Base-by-base conservation (phyloP, 2,888 invertebrate genomes). In the Lacanobia oleracea region DNA sequence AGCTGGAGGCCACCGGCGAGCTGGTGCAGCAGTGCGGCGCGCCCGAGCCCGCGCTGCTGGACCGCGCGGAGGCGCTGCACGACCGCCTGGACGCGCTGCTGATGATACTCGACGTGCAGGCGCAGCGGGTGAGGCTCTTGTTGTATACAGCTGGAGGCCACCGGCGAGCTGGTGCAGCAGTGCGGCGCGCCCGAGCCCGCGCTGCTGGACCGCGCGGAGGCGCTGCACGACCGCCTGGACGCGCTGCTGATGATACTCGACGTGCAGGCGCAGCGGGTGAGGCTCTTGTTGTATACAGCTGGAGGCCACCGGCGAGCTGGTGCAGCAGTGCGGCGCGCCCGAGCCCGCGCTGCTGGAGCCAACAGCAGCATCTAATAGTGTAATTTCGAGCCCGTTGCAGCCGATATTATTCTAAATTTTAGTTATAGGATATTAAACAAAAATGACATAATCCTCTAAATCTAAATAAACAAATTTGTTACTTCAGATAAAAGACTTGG, bases 71-170 rank as follows among this genome's bases (percentile, higher is more conserved):
- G 91, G 96, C 96, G 87, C 97, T 73, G 68, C 68, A 97, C 85
- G 98, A 98, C 93, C 96, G 97, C 14, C 97, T 98, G 88, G 98
- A 98, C 91, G 98, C 98, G 67, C 95, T 98, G 64, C 96, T 96
- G 67, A 97, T 97, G 88, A 98, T 98, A 69, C 96, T 98, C 84
- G 97, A 97, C 89, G 97, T 98, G 76, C 98, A 98, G 91, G 97
- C 96, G 83, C 96, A 95, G 90, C 95, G 97, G 96, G 98, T 96
- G 59, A 77, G 60, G 14, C 21, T 10, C 37, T 69, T 33, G 8
- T 48, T 40, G 9, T 40, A 40, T 40, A 40, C 96, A 96, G 65
- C 97, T 97, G 86, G 97, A 72, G 33, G 81, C 64, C 16, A 3
- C 97, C 67, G 95, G 97, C 94, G 97, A 64, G 56, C 81, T 59